These are phyloP conservation scores for Hiodon alosoides DNA, from an alignment of 2,113 vertebrate genomes.

Conservation along the genomic window DNA sequence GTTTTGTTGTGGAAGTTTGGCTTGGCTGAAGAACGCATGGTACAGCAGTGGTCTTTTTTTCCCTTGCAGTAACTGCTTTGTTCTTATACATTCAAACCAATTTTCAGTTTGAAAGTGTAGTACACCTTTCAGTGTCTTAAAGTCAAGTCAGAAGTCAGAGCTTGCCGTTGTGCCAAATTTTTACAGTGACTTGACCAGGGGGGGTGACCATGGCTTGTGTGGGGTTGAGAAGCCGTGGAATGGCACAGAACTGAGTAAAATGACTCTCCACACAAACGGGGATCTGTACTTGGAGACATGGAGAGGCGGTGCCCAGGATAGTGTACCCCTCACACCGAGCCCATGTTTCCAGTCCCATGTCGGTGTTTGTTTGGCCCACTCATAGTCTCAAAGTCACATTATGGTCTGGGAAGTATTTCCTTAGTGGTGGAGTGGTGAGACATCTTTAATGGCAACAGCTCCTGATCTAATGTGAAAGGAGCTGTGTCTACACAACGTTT, in stretches of 20 bases:
- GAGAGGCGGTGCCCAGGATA: no score
- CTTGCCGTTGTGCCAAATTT: background rate
- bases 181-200: background rate
- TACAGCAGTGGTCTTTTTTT: background rate
- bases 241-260: background rate
- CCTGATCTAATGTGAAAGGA: no score
- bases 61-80: no score
- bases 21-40: background rate
- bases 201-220: background rate
- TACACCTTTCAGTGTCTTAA: background rate
- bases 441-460: no score
- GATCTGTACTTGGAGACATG: background rate
- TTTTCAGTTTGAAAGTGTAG: background rate
- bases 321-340: background rate
- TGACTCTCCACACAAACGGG: background rate
- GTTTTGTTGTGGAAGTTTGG: conserved; percentile 16
- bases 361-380: background rate
- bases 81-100: background rate
- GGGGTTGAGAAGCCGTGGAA: background rate
- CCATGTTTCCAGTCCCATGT: background rate
- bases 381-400: background rate
- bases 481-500: no score
- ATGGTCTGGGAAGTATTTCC: background rate
- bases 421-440: no score
- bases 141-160: no score